Percentiles rank a stretch among this genome's conserved stretches.
Conservation (phyloP, 35 echinoderm and acorn worm species). For the Eucidaris tribuloides region DNA sequence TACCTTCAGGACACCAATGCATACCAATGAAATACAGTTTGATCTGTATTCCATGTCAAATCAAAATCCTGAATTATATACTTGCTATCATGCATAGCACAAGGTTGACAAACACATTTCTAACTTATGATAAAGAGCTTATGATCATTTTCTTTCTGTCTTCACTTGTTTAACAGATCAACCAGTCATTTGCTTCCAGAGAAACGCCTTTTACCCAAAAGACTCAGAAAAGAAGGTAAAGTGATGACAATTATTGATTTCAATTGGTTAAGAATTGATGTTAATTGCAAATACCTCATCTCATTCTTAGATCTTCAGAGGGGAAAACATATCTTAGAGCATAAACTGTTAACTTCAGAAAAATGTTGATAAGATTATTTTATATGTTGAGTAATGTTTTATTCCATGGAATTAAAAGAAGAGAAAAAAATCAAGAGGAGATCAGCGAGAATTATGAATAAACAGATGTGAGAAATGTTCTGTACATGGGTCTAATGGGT, state of each 20-base stretch:
- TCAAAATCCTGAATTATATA: too few species aligned
- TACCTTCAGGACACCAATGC: too few species aligned
- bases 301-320: not conserved
- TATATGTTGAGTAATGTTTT: not conserved
- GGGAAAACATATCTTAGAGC: not conserved
- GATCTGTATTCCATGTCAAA: too few species aligned
- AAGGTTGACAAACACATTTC: too few species aligned
- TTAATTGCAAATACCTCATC: not conserved
- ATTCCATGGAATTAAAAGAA: not conserved
- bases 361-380: not conserved
- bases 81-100: too few species aligned
- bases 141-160: not conserved
- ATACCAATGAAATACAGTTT: too few species aligned
- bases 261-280: not conserved
- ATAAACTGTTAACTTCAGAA: not conserved
- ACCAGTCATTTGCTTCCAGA: slow-evolving; percentile 79
- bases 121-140: too few species aligned
- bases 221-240: slow-evolving; percentile 65
- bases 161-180: slow-evolving; percentile 68
- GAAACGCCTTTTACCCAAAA: slow-evolving; percentile 90
- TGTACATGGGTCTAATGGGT: too few species aligned
- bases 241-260: not conserved
- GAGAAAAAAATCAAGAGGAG: too few species aligned
- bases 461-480: too few species aligned
- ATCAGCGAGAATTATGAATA: too few species aligned